phyloP scores from a whole-genome alignment of 1,140 invertebrate genomes.

The Mesaphorura yosii region DNA sequence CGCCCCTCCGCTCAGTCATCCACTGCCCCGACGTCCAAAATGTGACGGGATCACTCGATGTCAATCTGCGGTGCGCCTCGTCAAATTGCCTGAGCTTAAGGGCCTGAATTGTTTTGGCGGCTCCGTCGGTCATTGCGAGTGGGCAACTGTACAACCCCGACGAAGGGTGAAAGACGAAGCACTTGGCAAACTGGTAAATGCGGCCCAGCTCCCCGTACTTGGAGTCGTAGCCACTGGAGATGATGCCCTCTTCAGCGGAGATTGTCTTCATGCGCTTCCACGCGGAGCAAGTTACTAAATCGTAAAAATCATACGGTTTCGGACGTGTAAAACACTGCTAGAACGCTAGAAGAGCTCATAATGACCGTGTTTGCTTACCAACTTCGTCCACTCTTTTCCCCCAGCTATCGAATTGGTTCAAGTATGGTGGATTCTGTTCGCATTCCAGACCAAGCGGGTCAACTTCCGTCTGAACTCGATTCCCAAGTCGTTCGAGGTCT shows the following conservation, averaged over 20 bases:
- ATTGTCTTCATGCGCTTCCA: conserved; percentile 46
- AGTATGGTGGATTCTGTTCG: conserved; percentile 41
- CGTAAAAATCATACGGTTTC: conserved; percentile 17
- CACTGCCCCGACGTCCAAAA: conserved; percentile 55
- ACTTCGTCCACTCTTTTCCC: conserved; percentile 43
- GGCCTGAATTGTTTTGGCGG: conserved; percentile 44
- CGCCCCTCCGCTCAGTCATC: conserved; percentile 52
- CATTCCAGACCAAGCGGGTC: conserved; percentile 42
- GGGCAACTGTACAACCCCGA: conserved; percentile 48
- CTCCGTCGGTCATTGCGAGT: conserved; percentile 52
- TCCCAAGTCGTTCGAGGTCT: conserved; percentile 43
- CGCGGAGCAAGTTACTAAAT: conserved; percentile 39
- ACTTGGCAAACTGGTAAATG: conserved; percentile 46
- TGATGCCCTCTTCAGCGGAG: conserved; percentile 46
- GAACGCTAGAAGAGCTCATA: not conserved
- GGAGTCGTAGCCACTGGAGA: conserved; percentile 45
- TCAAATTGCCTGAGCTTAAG: conserved; percentile 29
- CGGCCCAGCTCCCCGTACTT: conserved; percentile 41
- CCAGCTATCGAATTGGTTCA: conserved; percentile 45
- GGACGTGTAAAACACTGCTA: not conserved
- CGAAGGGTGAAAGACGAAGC: conserved; percentile 43
- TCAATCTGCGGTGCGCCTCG: conserved; percentile 38
- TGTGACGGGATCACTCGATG: conserved; percentile 38
- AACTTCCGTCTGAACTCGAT: conserved; percentile 41
- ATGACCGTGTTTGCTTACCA: conserved; percentile 24